Percentiles rank a stretch among this genome's conserved stretches.
Evolutionary conservation across 2,888 invertebrate genomes (phyloP).

Genomic region (Spisula solida): DNA sequence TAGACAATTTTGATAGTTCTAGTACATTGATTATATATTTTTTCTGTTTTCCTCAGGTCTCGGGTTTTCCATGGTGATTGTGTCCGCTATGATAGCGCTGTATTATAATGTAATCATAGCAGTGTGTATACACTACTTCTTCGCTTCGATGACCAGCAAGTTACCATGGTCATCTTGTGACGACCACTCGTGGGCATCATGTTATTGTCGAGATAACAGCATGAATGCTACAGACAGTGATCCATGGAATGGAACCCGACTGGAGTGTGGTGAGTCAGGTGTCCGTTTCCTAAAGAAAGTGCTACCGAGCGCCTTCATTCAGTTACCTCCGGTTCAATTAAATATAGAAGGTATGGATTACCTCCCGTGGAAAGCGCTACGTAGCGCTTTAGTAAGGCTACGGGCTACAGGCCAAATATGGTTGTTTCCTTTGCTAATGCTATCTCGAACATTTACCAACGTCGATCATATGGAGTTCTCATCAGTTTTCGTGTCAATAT

Average conservation of each 20-base stretch:
- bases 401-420: too few relatives aligned
- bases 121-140: slow-evolving; percentile 78
- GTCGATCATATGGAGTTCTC: too few relatives aligned
- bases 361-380: too few relatives aligned
- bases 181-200: slow-evolving; percentile 82
- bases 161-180: slow-evolving; percentile 83
- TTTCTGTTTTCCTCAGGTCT: slow-evolving; percentile 33
- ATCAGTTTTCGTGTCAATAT: too few relatives aligned
- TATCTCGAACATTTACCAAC: too few relatives aligned
- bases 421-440: neutral
- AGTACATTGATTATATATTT: neutral
- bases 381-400: too few relatives aligned
- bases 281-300: too few relatives aligned
- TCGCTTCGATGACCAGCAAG: slow-evolving; percentile 81
- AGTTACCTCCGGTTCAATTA: too few relatives aligned
- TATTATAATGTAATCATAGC: slow-evolving; percentile 85
- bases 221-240: slow-evolving; percentile 70
- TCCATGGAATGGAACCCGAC: slow-evolving; percentile 73
- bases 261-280: slow-evolving; percentile 77
- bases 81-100: slow-evolving; percentile 79
- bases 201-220: slow-evolving; percentile 73
- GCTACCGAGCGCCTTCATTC: too few relatives aligned
- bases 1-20: neutral
- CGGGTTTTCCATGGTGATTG: slow-evolving; percentile 59
- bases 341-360: too few relatives aligned